phyloP scores from a whole-genome alignment of 2,113 vertebrate genomes.

The Cettia cetti region DNA sequence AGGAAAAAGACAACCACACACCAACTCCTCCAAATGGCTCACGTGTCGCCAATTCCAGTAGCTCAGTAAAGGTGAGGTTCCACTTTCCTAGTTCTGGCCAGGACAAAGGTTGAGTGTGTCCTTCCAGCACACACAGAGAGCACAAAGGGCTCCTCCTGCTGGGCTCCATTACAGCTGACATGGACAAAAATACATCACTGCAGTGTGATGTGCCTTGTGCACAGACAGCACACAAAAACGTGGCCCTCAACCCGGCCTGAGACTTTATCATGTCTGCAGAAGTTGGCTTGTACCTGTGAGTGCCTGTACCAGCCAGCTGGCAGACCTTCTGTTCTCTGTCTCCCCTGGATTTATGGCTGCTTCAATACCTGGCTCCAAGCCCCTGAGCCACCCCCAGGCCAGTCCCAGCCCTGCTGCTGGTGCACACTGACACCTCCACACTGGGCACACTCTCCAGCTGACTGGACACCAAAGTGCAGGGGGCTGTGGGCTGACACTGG shows the following conservation, averaged over 20 bases:
- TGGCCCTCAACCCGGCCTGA: neutral
- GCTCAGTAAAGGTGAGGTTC: neutral
- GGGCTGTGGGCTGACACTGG: neutral
- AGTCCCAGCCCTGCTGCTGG: neutral
- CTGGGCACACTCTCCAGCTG: neutral
- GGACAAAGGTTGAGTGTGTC: neutral
- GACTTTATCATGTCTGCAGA: rapidly evolving
- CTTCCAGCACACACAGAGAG: neutral
- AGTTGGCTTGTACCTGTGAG: neutral
- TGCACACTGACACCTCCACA: neutral
- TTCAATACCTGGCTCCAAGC: neutral
- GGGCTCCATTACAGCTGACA: neutral
- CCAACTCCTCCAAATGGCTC: neutral
- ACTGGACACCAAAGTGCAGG: neutral
- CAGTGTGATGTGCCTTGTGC: rapidly evolving
- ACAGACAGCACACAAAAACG: neutral
- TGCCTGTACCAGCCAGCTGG: neutral
- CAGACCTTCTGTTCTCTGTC: neutral
- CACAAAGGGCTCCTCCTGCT: neutral
- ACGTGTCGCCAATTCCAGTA: rapidly evolving
- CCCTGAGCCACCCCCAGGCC: neutral
- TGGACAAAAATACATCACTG: neutral
- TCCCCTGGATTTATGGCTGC: neutral
- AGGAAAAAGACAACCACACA: neutral
- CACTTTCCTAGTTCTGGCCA: neutral